Conservation (phyloP, 2,888 invertebrate species). For the Amblyjoppa proteus region DNA sequence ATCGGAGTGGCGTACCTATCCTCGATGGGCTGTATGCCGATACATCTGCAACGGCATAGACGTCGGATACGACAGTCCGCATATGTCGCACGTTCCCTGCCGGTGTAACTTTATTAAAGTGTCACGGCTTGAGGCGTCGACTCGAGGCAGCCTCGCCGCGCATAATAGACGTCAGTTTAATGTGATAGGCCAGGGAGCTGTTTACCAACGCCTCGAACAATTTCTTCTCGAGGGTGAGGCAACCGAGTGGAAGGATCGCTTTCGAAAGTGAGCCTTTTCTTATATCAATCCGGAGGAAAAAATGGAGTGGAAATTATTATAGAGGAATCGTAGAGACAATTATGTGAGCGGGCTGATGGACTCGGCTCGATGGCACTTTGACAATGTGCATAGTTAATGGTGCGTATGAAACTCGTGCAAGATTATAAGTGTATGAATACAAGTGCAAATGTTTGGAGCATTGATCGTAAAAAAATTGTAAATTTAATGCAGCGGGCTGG, state of each 20-base stretch:
- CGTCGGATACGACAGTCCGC: background rate
- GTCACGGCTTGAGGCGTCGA: conserved; percentile 7
- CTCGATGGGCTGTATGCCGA: background rate
- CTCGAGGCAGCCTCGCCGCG: background rate
- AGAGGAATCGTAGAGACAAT: too few relatives aligned
- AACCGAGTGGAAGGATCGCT: background rate
- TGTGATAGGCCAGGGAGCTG: background rate
- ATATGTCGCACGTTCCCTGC: background rate
- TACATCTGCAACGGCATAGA: background rate
- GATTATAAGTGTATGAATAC: background rate
- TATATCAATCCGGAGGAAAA: too few relatives aligned
- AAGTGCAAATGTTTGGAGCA: background rate
- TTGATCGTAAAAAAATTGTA: background rate
- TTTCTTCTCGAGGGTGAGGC: background rate
- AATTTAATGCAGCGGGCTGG: too few relatives aligned
- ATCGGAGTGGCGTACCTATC: background rate
- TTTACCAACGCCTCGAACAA: background rate
- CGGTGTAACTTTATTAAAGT: conserved; percentile 16
- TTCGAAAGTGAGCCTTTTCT: background rate
- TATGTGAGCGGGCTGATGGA: too few relatives aligned
- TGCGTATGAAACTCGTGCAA: too few relatives aligned
- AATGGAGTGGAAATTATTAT: too few relatives aligned
- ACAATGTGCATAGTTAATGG: too few relatives aligned
- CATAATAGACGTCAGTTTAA: conserved; percentile 15
- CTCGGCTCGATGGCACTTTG: background rate